Evolutionary conservation across 2,113 vertebrate species (phyloP), one percentile per base, ranked within the genome.

Genomic region (Tachysurus vachellii): DNA sequence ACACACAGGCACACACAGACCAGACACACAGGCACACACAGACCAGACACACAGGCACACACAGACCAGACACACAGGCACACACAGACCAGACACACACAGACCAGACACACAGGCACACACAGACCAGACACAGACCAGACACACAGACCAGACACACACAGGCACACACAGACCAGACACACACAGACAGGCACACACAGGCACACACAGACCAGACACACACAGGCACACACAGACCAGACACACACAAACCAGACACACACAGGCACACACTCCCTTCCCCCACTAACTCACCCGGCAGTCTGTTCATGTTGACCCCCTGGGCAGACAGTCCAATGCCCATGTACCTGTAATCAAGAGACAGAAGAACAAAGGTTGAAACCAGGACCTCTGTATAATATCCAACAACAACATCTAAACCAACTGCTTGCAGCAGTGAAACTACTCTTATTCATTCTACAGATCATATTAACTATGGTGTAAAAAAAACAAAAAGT

Each of bases 251-350:
- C 70, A 61, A 14, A 47, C 12, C 57, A 85, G 28, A 42, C 75
- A 31, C 50, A 14, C 23, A 54, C 17, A 80, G 47, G 73, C 75
- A 62, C 57, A 26, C 47, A 62, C 54, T 42, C 84, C 5, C 59
- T 1, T 31, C 31, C 81, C 16, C 12, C 82, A 81, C 28, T 56
- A 91, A 98, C 98, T 98, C 94, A 99, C 98, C 98, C 91, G 98
- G 98, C 94, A 99, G 96, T 92, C 98, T 96, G 96, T 99, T 99
- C 97, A 99, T 99, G 95, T 99, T 99, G 95, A 99, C 98, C 47
- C 98, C 98, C 95, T 99, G 98, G 82, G 98, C 98, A 82, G 98
- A 99, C 92, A 99, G 95, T 93, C 98, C 98, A 86, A 99, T 99
- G 88, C 98, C 98, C 98, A 99, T 99, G 94, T 99, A 99, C 95